Evolutionary conservation across 2,797 vertebrate species (phyloP), one percentile per base, ranked within the genome.

Genomic region (Naso thynnoides): DNA sequence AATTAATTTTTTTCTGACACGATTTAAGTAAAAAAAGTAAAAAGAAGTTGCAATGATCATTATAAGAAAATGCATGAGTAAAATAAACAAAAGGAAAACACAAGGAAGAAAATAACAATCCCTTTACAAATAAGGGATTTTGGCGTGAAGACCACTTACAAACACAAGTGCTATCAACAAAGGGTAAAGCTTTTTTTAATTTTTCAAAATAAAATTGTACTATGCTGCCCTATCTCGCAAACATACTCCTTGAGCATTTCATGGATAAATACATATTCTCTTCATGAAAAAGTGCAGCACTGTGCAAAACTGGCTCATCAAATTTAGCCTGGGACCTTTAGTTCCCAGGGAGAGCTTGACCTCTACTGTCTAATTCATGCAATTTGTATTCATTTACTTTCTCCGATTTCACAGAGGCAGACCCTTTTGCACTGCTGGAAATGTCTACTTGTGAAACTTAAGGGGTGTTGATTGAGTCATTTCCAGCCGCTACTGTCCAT

Each of bases 261-360:
- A 92, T 86, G 83, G 95, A 95, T 95, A 96, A 95, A 96, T 94
- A 92, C 87, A 95, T 90, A 86, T 83, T 92, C 85, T 90, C 83
- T 85, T 86, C 79, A 90, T 90, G 93, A 95, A 94, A 95, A 97
- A 97, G 97, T 98, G 98, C 97, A 97, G 95, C 97, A 94, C 95
- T 98, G 97, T 99, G 97, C 97, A 99, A 99, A 99, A 96, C 93
- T 95, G 96, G 96, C 92, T 85, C 52, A 89, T 93, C 78, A 92
- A 95, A 96, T 96, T 98, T 98, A 98, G 96, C 96, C 97, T 99
- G 97, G 96, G 95, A 92, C 94, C 92, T 95, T 95, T 93, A 92
- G 92, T 90, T 95, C 95, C 96, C 97, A 98, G 98, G 95, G 79
- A 86, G 83, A 94, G 95, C 90, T 93, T 86, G 79, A 93, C 91